phyloP scores from a whole-genome alignment of 2,797 vertebrate species.

The Mionectes olivaceus region DNA sequence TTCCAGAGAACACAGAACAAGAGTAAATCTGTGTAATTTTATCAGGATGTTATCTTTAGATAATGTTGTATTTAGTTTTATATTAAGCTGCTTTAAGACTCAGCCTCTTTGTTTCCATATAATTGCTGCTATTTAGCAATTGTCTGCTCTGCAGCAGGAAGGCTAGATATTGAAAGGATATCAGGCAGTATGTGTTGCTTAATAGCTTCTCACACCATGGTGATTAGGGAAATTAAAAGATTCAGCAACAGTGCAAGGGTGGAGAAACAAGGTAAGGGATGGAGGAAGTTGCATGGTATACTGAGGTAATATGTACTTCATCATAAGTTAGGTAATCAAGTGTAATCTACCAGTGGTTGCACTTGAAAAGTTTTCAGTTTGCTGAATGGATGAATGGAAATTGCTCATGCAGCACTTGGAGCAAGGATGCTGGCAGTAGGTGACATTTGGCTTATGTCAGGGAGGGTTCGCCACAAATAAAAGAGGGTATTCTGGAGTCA shows the following conservation, averaged over 20 bases:
- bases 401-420: background rate
- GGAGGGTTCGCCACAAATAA: background rate
- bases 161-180: constrained; percentile 18
- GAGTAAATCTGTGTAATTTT: background rate
- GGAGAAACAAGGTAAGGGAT: background rate
- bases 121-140: constrained; percentile 33
- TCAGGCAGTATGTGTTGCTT: background rate
- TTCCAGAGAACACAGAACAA: background rate
- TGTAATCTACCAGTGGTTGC: background rate
- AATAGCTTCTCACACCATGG: background rate
- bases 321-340: background rate
- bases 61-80: constrained; percentile 19
- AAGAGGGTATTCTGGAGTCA: background rate
- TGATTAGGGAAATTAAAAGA: background rate
- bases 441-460: background rate
- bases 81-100: constrained; percentile 27
- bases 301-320: background rate
- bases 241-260: background rate
- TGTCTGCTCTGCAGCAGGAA: constrained; percentile 15
- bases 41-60: background rate
- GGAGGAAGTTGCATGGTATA: background rate
- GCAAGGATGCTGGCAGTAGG: background rate
- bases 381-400: background rate
- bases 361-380: background rate
- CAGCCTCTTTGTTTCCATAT: constrained; percentile 28